Base-by-base conservation (phyloP, 2,888 invertebrate genomes). In the Polyommatus icarus region DNA sequence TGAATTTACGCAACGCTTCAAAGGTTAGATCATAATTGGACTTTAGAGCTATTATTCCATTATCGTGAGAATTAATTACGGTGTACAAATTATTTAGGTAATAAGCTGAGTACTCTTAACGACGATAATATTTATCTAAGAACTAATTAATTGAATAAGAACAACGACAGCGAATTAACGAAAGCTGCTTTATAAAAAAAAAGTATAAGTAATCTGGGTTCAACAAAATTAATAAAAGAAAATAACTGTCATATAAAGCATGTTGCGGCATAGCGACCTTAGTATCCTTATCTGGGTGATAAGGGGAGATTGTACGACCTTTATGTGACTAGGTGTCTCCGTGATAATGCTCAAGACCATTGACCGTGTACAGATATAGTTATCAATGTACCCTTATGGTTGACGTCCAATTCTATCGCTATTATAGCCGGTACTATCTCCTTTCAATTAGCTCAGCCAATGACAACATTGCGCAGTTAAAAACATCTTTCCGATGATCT, bases 271-370 rank as follows among this genome's bases (percentile, higher is more conserved):
- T 50, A 76, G 81, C 88, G 92, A 93, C 93, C 94, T 94, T 91
- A 91, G 83, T 79, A 81, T 80, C 84, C 85, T 91, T 93, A 93
- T 93, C 94, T 86, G 81, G 76, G 80, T 86, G 93, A 93, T 93
- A 94, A 93, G 86, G 75, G 86, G 83, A 86, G 89, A 91, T 89
- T 91, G 87, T 84, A 85, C 90, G 93, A 93, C 94, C 94, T 93
- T 88, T 91, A 89, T 87, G 87, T 87, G 89, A 90, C 88, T 89
- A 89, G 88, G 88, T 87, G 89, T 89, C 88, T 89, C 85, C 79
- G 76, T 84, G 92, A 93, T 93, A 92, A 90, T 83, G 79, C 79
- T 80, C 84, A 86, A 90, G 93, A 90, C 88, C 93, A 92, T 90
- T 92, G 93, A 93, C 93, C 93, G 93, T 89, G 88, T 86, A 83